Percentiles rank a stretch among this genome's conserved stretches.
Conservation (phyloP, 35 echinoderm and acorn worm species). For the Anneissia japonica region DNA sequence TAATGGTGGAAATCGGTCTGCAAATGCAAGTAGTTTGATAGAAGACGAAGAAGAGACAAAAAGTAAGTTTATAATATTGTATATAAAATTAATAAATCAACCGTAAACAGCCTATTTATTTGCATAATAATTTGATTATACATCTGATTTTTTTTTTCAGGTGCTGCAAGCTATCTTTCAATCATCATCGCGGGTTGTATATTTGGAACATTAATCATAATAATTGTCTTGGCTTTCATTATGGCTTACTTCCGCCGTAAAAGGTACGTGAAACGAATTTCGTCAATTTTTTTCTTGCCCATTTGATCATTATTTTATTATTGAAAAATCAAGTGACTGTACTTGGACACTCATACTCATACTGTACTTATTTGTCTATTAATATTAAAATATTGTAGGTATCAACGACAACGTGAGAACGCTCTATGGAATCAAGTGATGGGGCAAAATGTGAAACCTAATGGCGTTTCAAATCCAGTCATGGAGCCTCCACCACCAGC, state of each 20-base stretch:
- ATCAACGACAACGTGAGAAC: neutral
- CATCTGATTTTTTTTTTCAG: neutral
- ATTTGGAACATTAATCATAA: neutral
- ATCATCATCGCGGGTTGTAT: neutral
- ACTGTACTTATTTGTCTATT: too few species aligned
- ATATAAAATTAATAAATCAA: too few species aligned
- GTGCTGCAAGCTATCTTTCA: neutral
- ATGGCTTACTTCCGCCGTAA: neutral
- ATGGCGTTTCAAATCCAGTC: neutral
- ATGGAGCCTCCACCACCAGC: neutral
- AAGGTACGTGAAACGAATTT: neutral
- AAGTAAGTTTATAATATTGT: neutral
- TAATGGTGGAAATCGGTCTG: neutral
- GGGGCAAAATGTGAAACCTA: neutral
- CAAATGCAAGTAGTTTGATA: neutral
- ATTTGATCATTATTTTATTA: too few species aligned
- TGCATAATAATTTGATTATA: neutral
- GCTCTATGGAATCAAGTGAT: neutral
- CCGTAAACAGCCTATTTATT: too few species aligned
- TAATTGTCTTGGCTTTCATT: neutral
- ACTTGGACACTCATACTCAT: too few species aligned
- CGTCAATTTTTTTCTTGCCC: too few species aligned
- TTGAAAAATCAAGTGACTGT: too few species aligned
- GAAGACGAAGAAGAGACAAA: neutral
- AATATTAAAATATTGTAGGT: neutral